Conservation (phyloP, 2,797 vertebrate genomes). For the Schizopygopsis pylzovi region DNA sequence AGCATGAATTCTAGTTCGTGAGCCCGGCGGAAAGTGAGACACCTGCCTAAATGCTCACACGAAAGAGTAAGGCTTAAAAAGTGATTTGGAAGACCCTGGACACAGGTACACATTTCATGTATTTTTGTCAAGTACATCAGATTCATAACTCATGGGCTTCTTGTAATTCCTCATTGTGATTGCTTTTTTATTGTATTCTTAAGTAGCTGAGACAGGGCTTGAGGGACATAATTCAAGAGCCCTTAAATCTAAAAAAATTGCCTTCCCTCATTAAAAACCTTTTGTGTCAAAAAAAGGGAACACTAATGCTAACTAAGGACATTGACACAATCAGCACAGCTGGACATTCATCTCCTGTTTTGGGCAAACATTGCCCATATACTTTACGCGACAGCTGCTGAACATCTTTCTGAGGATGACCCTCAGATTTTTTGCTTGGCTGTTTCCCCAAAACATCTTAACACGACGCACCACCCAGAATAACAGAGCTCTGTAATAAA, state of each 20-base stretch:
- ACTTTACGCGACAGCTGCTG: conserved; percentile 75
- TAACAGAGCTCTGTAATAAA: conserved; percentile 37
- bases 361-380: conserved; percentile 90
- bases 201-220: conserved; percentile 15
- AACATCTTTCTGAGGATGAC: conserved; percentile 21
- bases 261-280: conserved; percentile 37
- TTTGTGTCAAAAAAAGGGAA: conserved; percentile 52
- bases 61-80: conserved; percentile 72
- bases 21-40: conserved; percentile 38
- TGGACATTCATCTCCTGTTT: conserved; percentile 50
- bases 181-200: neutral
- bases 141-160: conserved; percentile 29
- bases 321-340: conserved; percentile 49
- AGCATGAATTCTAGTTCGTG: conserved; percentile 56
- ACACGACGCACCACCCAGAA: conserved; percentile 20
- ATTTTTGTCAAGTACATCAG: conserved; percentile 23
- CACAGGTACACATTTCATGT: conserved; percentile 12
- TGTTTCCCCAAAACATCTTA: conserved; percentile 20
- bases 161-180: conserved; percentile 15
- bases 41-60: conserved; percentile 34
- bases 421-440: conserved; percentile 20
- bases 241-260: conserved; percentile 45
- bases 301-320: conserved; percentile 61
- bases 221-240: conserved; percentile 38
- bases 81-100: conserved; percentile 65